Conservation (phyloP, 2,113 vertebrate species). For the Orthochromis malagaraziensis region DNA sequence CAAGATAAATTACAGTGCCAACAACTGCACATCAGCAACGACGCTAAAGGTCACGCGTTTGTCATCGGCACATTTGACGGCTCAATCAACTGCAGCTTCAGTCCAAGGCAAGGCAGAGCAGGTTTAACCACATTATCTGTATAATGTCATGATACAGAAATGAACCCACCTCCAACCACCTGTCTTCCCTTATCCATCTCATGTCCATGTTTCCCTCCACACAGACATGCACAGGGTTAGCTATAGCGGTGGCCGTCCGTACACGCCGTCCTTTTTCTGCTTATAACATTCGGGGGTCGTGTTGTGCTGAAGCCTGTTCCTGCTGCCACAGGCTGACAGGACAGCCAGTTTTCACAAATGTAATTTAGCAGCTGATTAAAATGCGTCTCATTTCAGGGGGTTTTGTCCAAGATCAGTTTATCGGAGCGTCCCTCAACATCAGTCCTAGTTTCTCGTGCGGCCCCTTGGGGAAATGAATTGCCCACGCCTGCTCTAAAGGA, state of each 20-base stretch:
- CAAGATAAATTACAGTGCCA: constrained; percentile 15
- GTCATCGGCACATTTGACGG: neutral
- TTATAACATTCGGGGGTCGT: neutral
- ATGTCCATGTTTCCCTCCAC: neutral
- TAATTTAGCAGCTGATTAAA: neutral
- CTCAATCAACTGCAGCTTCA: neutral
- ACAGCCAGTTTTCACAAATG: neutral
- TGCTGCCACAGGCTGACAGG: neutral
- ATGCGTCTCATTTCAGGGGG: neutral
- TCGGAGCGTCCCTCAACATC: neutral
- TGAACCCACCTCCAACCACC: neutral
- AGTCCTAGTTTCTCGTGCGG: neutral
- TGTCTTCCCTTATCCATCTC: neutral
- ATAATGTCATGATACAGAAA: neutral
- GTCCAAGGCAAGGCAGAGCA: neutral
- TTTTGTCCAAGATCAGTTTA: neutral
- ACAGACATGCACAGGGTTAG: neutral
- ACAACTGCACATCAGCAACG: constrained; percentile 26
- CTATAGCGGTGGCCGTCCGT: neutral
- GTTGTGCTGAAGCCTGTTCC: neutral
- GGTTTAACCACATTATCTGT: neutral
- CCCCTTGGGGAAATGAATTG: neutral
- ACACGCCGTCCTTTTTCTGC: neutral
- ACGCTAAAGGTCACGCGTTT: neutral
- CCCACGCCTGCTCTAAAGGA: neutral